phyloP scores from a whole-genome alignment of 1,140 invertebrate genomes.

The Temnothorax longispinosus region DNA sequence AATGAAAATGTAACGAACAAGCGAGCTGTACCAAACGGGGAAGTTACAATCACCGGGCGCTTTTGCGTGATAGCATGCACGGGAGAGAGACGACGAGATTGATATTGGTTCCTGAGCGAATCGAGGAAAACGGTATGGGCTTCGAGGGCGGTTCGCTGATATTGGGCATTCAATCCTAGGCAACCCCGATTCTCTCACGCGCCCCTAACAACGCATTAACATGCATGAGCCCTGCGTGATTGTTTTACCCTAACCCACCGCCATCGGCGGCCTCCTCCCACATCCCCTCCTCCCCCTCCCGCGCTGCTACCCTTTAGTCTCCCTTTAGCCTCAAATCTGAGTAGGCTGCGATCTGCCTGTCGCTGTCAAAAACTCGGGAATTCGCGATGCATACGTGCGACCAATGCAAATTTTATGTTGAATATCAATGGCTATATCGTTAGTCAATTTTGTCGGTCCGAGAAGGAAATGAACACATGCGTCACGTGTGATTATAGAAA shows the following conservation, averaged over 20 bases:
- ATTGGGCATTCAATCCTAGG: slow-evolving; percentile 84
- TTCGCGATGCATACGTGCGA: slow-evolving; percentile 70
- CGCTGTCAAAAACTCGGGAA: slow-evolving; percentile 74
- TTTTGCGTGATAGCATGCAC: slow-evolving; percentile 74
- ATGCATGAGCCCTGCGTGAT: slow-evolving; percentile 86
- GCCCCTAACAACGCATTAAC: slow-evolving; percentile 85
- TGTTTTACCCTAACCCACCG: slow-evolving; percentile 84
- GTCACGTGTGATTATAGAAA: background rate
- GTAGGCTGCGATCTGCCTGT: slow-evolving; percentile 73
- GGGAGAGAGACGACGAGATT: slow-evolving; percentile 70
- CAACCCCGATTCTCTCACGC: slow-evolving; percentile 81
- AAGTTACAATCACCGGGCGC: slow-evolving; percentile 62
- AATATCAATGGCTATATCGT: slow-evolving; percentile 73
- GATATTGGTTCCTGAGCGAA: slow-evolving; percentile 83
- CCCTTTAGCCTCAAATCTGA: slow-evolving; percentile 78
- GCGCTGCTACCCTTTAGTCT: slow-evolving; percentile 25
- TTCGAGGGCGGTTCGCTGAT: slow-evolving; percentile 82
- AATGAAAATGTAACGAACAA: slow-evolving; percentile 65
- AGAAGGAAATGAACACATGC: slow-evolving; percentile 28
- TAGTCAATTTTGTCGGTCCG: background rate
- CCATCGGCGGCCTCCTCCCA: slow-evolving; percentile 33
- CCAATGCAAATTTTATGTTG: slow-evolving; percentile 83
- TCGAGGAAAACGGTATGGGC: slow-evolving; percentile 75
- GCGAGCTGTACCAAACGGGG: slow-evolving; percentile 57
- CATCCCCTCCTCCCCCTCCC: background rate